phyloP scores from a whole-genome alignment of 2,888 invertebrate genomes.

The Escarpia spicata region DNA sequence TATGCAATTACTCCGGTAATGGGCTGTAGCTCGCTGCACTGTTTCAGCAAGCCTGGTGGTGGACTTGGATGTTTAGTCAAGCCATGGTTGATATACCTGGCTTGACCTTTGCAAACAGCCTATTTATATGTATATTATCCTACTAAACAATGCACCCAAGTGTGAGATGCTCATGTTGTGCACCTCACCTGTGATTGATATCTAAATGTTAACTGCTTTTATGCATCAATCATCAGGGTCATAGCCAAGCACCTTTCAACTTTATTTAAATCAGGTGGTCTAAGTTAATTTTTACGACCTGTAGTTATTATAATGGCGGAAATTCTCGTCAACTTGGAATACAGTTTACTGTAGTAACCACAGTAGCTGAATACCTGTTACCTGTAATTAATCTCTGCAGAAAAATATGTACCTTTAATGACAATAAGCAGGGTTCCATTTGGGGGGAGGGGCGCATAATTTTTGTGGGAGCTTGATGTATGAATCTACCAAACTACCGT shows the following conservation, averaged over 20 bases:
- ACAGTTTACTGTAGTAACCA: background rate
- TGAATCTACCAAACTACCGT: no score
- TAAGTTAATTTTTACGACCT: background rate
- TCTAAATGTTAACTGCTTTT: background rate
- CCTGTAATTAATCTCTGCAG: background rate
- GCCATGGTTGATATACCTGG: background rate
- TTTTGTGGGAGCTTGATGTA: no score
- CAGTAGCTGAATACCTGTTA: no score
- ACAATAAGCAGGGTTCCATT: background rate
- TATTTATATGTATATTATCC: constrained; percentile 1
- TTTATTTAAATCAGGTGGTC: background rate
- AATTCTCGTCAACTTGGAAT: no score
- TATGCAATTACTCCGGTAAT: background rate
- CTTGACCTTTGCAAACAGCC: background rate
- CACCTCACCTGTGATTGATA: background rate
- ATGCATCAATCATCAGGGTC: background rate
- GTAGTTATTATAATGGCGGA: background rate
- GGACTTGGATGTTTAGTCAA: background rate
- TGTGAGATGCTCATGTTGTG: background rate
- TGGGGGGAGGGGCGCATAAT: background rate
- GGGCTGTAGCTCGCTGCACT: background rate
- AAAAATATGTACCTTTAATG: background rate
- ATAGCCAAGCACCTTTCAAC: background rate
- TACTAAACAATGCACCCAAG: background rate
- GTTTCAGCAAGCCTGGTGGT: background rate